Conservation (phyloP, 2,888 invertebrate species). For the Coenonympha glycerion region DNA sequence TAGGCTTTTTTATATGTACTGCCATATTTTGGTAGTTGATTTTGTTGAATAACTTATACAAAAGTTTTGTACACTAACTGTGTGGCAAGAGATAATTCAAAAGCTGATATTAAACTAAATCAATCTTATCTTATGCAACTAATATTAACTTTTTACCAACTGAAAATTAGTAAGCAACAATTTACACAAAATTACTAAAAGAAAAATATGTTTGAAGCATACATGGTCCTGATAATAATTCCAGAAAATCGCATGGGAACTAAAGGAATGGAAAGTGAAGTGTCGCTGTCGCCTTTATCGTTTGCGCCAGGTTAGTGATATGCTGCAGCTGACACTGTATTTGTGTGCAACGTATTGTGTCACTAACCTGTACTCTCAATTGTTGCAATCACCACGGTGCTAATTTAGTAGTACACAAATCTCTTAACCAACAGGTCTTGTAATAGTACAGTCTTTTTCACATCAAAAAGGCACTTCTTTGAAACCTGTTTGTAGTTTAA, state of each 20-base stretch:
- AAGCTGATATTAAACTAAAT: no score
- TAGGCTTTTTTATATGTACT: no score
- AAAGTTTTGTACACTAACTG: no score
- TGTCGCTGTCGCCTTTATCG: constrained; percentile 73
- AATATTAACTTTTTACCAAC: no score
- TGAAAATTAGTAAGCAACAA: no score
- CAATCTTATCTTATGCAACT: no score
- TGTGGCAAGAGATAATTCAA: no score
- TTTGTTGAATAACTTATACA: no score
- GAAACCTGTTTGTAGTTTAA: not conserved
- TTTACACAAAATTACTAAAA: no score
- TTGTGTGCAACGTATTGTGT: constrained; percentile 66
- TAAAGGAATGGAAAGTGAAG: constrained; percentile 73
- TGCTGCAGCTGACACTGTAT: constrained; percentile 67
- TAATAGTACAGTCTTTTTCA: no score
- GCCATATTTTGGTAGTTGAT: no score
- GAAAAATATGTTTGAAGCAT: not conserved
- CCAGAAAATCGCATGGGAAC: constrained; percentile 74
- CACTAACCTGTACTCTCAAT: constrained; percentile 62
- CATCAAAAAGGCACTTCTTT: not conserved
- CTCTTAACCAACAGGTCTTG: not conserved
- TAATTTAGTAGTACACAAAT: not conserved
- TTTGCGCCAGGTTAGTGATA: constrained; percentile 75
- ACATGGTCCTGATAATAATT: constrained; percentile 53
- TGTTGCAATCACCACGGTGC: constrained; percentile 22